Base-by-base conservation (phyloP, 2,797 vertebrate genomes). In the Catamblyrhynchus diadema region DNA sequence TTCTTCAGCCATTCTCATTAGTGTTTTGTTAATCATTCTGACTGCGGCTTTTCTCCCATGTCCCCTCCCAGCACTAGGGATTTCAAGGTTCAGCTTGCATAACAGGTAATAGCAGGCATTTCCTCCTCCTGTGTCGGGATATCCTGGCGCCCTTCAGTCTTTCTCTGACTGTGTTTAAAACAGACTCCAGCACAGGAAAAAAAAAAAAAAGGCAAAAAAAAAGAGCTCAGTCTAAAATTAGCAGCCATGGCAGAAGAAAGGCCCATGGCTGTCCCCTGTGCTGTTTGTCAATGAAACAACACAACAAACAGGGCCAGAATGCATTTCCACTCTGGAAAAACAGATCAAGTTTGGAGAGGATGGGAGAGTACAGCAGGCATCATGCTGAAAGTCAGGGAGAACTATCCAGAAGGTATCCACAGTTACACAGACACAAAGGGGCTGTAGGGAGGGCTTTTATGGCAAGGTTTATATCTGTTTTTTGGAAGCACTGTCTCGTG, bases 21-120 rank as follows among this genome's bases (percentile, higher is more conserved):
- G 72, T 66, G 37, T 86, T 94, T 91, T 94, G 88, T 93, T 95
- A 93, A 87, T 92, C 50, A 54, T 61, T 88, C 79, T 8, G 32
- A 35, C 59, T 95, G 79, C 82, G 75, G 42, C 87, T 88, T 91
- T 86, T 97, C 94, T 97, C 90, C 82, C 81, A 94, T 95, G 91
- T 95, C 95, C 96, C 97, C 91, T 95, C 94, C 95, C 90, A 74
- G 81, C 77, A 35, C 94, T 96, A 74, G 95, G 96, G 96, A 97
- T 98, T 98, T 97, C 94, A 97, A 98, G 97, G 97, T 96, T 97
- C 96, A 98, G 97, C 99, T 99, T 99, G 98, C 99, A 99, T 99
- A 99, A 99, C 99, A 99, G 99, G 99, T 99, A 99, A 99, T 98
- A 98, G 98, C 99, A 99, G 99, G 99, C 99, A 99, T 99, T 99